phyloP scores from a whole-genome alignment of 92 coral and sea anemone genomes.

The Actinernus sp. region DNA sequence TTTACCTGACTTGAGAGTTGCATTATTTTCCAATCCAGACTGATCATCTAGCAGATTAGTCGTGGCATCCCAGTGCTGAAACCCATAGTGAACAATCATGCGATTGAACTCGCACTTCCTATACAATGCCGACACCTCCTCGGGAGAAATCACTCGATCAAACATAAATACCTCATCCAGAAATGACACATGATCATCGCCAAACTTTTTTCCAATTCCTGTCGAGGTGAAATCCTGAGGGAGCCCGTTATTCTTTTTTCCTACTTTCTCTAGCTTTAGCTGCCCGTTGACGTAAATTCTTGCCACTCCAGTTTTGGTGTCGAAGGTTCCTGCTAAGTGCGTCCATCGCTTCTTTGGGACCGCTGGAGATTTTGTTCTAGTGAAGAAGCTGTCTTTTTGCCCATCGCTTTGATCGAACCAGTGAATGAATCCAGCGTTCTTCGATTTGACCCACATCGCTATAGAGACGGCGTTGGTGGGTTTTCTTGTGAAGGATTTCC shows the following conservation, averaged over 20 bases:
- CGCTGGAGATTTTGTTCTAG: slow-evolving; percentile 61
- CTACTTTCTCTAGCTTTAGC: slow-evolving; percentile 80
- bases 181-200: slow-evolving; percentile 84
- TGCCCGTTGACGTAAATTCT: slow-evolving; percentile 93
- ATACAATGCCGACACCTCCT: slow-evolving; percentile 82
- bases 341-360: slow-evolving; percentile 93
- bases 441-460: slow-evolving; percentile 99
- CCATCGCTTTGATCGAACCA: slow-evolving; percentile 87
- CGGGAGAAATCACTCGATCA: slow-evolving; percentile 82
- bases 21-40: slow-evolving; percentile 92
- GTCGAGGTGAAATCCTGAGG: slow-evolving; percentile 95
- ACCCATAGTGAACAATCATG: slow-evolving; percentile 98
- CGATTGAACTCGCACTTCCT: slow-evolving; percentile 95
- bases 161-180: slow-evolving; percentile 97
- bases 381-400: slow-evolving; percentile 34
- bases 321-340: slow-evolving; percentile 93
- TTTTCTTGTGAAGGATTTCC: slow-evolving; percentile 63
- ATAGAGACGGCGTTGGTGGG: slow-evolving; percentile 93
- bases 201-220: slow-evolving; percentile 92
- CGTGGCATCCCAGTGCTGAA: slow-evolving; percentile 87
- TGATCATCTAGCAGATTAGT: slow-evolving; percentile 81
- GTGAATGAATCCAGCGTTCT: slow-evolving; percentile 82
- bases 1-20: slow-evolving; percentile 72
- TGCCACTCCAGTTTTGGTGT: slow-evolving; percentile 88
- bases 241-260: slow-evolving; percentile 74